Evolutionary conservation across 2,888 invertebrate genomes (phyloP).

Genomic region (Campopleginae sp.): DNA sequence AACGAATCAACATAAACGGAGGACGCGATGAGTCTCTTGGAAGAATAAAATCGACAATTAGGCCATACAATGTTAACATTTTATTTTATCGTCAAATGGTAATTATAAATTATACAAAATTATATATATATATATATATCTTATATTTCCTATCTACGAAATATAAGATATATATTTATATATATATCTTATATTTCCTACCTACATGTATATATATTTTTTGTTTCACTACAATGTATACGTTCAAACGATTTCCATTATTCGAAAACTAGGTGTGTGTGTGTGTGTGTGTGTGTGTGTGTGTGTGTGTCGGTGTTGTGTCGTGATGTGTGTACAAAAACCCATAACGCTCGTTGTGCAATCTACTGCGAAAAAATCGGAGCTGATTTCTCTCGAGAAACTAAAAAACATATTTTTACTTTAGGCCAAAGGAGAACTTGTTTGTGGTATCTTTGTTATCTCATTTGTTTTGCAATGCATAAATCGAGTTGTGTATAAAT

Average conservation of each 20-base stretch:
- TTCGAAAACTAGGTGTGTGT: slow-evolving; percentile 63
- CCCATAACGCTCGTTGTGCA: slow-evolving; percentile 67
- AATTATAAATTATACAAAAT: slow-evolving; percentile 82
- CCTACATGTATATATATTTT: slow-evolving; percentile 69
- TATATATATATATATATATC: slow-evolving; percentile 74
- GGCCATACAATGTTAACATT: slow-evolving; percentile 79
- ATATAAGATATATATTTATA: slow-evolving; percentile 63
- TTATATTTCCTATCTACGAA: slow-evolving; percentile 75
- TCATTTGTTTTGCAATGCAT: neutral
- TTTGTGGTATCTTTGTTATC: neutral
- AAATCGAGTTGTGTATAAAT: slow-evolving; percentile 2
- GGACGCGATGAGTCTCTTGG: neutral
- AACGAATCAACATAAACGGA: neutral
- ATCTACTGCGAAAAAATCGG: slow-evolving; percentile 65
- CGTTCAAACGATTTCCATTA: slow-evolving; percentile 64
- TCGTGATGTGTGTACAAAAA: slow-evolving; percentile 59
- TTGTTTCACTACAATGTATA: slow-evolving; percentile 63
- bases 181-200: slow-evolving; percentile 75
- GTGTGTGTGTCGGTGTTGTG: slow-evolving; percentile 23
- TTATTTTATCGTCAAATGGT: slow-evolving; percentile 77
- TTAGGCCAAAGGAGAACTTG: slow-evolving; percentile 27
- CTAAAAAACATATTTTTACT: slow-evolving; percentile 25
- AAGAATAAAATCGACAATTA: slow-evolving; percentile 64
- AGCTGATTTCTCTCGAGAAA: slow-evolving; percentile 51
- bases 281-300: slow-evolving; percentile 52